These are phyloP conservation scores for Boulengeromyrus knoepffleri DNA, from an alignment of 2,113 vertebrate species.

Conservation along the genomic window DNA sequence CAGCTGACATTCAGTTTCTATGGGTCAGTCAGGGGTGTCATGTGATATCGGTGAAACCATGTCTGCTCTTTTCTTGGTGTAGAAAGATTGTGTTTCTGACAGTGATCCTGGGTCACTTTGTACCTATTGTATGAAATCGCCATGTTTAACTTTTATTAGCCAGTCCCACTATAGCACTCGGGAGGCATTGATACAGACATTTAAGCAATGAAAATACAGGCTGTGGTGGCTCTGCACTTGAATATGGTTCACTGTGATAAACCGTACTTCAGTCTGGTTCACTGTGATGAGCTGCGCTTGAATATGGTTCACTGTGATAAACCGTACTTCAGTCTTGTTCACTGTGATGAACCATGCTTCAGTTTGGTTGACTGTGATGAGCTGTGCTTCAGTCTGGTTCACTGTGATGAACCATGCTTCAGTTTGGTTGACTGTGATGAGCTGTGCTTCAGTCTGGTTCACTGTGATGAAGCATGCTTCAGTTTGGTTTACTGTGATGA, in stretches of 20 bases:
- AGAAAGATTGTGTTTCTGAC: slow-evolving; percentile 9
- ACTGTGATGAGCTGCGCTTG: no score
- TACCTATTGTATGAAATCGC: not conserved
- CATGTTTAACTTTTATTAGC: not conserved
- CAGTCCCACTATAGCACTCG: not conserved
- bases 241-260: not conserved
- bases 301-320: no score
- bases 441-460: not conserved
- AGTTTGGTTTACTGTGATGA: no score
- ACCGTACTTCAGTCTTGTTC: no score
- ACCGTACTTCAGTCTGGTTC: no score
- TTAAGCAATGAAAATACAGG: not conserved
- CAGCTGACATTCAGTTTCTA: not conserved
- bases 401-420: not conserved
- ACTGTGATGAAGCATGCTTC: not conserved
- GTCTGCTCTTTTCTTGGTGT: not conserved
- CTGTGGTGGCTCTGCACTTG: not conserved
- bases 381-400: not conserved
- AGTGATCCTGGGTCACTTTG: slow-evolving; percentile 5
- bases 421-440: not conserved
- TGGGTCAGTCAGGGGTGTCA: not conserved
- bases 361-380: no score
- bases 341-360: no score
- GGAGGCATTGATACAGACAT: not conserved
- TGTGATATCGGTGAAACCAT: not conserved